phyloP scores from a whole-genome alignment of 2,888 invertebrate genomes.

The Stramonita haemastoma region DNA sequence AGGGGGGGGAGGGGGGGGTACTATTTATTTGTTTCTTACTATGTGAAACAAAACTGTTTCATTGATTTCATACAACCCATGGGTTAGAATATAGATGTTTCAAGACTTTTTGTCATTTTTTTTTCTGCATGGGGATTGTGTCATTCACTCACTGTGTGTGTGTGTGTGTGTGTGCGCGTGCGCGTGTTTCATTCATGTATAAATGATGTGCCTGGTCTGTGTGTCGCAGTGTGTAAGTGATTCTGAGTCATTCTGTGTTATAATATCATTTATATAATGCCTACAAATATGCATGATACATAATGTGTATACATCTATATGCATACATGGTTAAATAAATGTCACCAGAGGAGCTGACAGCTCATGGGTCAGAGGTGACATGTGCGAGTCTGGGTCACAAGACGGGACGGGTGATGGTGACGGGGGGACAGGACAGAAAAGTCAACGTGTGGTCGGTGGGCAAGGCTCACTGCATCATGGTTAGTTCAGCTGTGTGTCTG shows the following conservation, averaged over 20 bases:
- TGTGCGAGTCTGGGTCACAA: conserved; percentile 92
- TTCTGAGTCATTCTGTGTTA: not conserved
- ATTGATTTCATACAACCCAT: too few relatives aligned
- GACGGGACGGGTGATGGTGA: conserved; percentile 92
- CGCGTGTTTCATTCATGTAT: not conserved
- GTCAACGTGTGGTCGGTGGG: conserved; percentile 98
- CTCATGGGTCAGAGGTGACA: conserved; percentile 90
- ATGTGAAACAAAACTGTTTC: too few relatives aligned
- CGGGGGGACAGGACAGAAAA: conserved; percentile 97
- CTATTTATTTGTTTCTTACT: too few relatives aligned
- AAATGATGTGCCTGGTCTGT: not conserved
- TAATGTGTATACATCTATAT: too few relatives aligned
- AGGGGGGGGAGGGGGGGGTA: too few relatives aligned
- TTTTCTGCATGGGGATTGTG: too few relatives aligned
- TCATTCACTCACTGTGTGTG: too few relatives aligned
- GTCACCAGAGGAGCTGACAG: conserved; percentile 86
- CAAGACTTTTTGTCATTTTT: too few relatives aligned
- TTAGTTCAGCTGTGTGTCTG: conserved; percentile 76
- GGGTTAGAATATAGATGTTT: too few relatives aligned
- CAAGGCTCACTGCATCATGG: conserved; percentile 96
- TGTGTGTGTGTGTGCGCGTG: not conserved
- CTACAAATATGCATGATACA: too few relatives aligned
- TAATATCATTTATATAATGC: not conserved
- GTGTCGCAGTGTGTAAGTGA: not conserved
- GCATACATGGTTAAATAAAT: not conserved